Conservation (phyloP, 2,113 vertebrate species). For the Oxygymnocypris stewartii region DNA sequence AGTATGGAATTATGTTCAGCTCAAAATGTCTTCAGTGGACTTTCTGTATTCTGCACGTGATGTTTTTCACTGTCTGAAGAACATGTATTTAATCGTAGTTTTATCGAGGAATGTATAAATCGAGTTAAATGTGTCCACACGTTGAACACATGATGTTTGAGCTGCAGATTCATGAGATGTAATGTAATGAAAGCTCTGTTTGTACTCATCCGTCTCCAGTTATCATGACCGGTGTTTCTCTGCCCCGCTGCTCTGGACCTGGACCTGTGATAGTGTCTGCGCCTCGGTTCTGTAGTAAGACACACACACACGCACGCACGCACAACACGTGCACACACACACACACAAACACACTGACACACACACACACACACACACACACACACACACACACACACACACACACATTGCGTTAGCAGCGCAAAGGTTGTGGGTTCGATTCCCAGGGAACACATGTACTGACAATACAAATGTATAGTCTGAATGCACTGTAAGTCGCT, state of each 20-base stretch:
- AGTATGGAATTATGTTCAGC: background rate
- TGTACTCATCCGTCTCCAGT: background rate
- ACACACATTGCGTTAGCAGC: too few species aligned
- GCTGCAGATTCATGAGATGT: background rate
- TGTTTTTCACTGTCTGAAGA: background rate
- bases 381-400: too few species aligned
- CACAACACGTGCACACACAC: conserved; percentile 42
- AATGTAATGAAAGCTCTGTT: background rate
- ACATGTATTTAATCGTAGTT: too few species aligned
- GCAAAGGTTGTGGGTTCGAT: too few species aligned
- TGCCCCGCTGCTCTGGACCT: conserved; percentile 80
- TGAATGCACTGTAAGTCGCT: too few species aligned
- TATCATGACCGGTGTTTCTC: conserved; percentile 64
- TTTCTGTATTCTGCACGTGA: background rate
- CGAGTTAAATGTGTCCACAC: background rate
- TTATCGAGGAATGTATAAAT: background rate
- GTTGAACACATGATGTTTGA: background rate
- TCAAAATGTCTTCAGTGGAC: too few species aligned
- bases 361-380: too few species aligned
- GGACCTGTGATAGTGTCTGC: conserved; percentile 81
- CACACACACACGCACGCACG: conserved; percentile 66
- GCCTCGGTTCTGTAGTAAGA: conserved; percentile 92
- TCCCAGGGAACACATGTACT: too few species aligned
- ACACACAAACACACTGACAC: conserved; percentile 46
- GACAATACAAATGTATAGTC: too few species aligned